Evolutionary conservation across 2,797 vertebrate species (phyloP).

Genomic region (Acipenser transmontanus): DNA sequence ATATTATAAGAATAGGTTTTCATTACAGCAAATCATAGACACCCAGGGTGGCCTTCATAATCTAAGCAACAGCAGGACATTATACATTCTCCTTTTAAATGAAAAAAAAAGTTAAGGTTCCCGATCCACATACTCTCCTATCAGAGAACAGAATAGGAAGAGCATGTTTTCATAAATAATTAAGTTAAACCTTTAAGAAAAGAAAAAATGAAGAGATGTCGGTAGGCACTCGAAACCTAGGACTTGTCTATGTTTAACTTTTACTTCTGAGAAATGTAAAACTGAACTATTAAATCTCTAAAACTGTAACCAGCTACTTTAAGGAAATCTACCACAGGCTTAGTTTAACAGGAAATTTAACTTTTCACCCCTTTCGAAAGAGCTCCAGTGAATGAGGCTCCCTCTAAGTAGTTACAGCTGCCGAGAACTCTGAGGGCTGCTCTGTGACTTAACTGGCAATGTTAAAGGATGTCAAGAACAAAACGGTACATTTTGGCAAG

Average conservation of each 20-base stretch:
- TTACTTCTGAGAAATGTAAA: slow-evolving; percentile 6
- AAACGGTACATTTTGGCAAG: background rate
- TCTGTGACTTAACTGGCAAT: slow-evolving; percentile 1
- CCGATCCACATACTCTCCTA: background rate
- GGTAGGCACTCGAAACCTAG: background rate
- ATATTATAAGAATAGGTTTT: background rate
- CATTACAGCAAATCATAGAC: background rate
- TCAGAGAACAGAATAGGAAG: background rate
- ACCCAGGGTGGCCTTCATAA: background rate
- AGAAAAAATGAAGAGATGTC: background rate
- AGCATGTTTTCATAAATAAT: background rate
- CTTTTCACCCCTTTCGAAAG: slow-evolving; percentile 13
- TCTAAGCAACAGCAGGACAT: background rate
- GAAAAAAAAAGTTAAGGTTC: background rate
- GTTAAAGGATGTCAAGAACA: background rate
- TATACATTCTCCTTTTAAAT: background rate
- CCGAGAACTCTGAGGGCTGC: background rate
- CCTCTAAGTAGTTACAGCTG: background rate
- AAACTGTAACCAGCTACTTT: slow-evolving; percentile 14
- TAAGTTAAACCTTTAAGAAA: background rate
- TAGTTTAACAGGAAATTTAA: slow-evolving; percentile 14
- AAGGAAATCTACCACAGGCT: slow-evolving; percentile 14
- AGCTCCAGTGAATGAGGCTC: slow-evolving; percentile 2
- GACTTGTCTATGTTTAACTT: slow-evolving; percentile 9
- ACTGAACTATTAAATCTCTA: slow-evolving; percentile 8